Evolutionary conservation across 37 sponge, comb jelly and placozoan species (phyloP).

Genomic region (Mnemiopsis leidyi): DNA sequence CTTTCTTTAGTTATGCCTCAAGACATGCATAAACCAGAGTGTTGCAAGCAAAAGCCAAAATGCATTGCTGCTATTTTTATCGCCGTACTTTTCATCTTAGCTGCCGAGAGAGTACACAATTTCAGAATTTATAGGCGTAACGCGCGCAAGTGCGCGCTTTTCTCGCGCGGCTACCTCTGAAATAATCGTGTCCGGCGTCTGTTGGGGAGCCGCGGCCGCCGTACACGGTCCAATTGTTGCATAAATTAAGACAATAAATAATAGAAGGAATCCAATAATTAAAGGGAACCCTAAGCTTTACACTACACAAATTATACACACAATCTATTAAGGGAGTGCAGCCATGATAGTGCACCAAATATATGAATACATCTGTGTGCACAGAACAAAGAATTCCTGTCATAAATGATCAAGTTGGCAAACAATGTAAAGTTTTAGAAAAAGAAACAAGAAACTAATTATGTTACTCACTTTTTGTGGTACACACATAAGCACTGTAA

Average conservation of each 20-base stretch:
- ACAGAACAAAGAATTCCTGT: background rate
- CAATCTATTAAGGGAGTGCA: background rate
- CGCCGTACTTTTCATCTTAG: background rate
- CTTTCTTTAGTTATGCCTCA: background rate
- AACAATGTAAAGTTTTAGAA: no score
- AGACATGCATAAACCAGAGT: background rate
- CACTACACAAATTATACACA: background rate
- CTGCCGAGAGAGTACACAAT: background rate
- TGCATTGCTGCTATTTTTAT: background rate
- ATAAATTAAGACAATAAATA: background rate
- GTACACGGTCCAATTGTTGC: background rate
- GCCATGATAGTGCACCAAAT: background rate
- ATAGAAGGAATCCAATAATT: background rate
- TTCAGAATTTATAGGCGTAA: background rate
- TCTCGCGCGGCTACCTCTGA: no score
- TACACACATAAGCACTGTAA: conserved; percentile 91
- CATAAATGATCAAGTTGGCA: no score
- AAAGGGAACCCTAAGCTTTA: background rate
- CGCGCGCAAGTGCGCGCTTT: background rate
- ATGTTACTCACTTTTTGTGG: conserved; percentile 77
- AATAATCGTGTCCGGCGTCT: background rate
- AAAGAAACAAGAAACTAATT: no score
- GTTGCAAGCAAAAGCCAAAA: no score
- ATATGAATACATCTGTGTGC: background rate
- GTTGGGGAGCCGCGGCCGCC: background rate